A percentile compares a stretch with the other conserved stretches of the same genome.
These are phyloP conservation scores for Chloroceryle aenea DNA, from an alignment of 2,113 vertebrate genomes.

Conservation along the genomic window DNA sequence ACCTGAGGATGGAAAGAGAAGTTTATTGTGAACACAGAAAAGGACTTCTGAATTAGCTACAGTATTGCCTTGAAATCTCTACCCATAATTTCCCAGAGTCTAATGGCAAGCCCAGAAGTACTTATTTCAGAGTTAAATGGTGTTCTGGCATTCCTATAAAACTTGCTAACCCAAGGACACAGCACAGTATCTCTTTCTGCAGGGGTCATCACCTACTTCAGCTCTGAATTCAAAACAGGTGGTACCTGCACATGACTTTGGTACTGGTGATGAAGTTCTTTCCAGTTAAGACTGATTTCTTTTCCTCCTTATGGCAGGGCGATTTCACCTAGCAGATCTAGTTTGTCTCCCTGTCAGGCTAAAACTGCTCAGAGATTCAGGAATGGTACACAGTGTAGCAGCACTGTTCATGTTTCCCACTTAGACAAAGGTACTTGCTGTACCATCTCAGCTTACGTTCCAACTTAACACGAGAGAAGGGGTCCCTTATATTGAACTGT, in stretches of 20 bases:
- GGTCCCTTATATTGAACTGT: not conserved
- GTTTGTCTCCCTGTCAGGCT: not conserved
- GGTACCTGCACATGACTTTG: not conserved
- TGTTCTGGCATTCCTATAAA: not conserved
- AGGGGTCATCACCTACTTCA: not conserved
- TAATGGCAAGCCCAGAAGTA: not conserved
- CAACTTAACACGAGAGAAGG: not conserved
- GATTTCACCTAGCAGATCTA: not conserved
- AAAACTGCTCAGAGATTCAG: not conserved
- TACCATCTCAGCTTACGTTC: not conserved
- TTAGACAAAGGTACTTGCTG: not conserved
- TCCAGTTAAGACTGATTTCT: not conserved
- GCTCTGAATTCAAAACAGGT: not conserved
- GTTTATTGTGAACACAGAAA: conserved; percentile 5
- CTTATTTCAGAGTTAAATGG: not conserved
- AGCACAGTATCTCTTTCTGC: not conserved
- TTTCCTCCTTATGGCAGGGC: not conserved
- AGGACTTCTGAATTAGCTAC: not conserved
- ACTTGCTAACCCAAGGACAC: not conserved
- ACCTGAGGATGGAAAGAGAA: conserved; percentile 78
- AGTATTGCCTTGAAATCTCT: not conserved
- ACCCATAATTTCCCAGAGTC: not conserved
- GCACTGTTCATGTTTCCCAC: not conserved
- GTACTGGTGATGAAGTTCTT: not conserved
- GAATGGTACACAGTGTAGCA: accelerated